A percentile compares a stretch with the other conserved stretches of the same genome.
These are phyloP conservation scores for Stenurella melanura DNA, from an alignment of 2,888 invertebrate species.

Conservation along the genomic window DNA sequence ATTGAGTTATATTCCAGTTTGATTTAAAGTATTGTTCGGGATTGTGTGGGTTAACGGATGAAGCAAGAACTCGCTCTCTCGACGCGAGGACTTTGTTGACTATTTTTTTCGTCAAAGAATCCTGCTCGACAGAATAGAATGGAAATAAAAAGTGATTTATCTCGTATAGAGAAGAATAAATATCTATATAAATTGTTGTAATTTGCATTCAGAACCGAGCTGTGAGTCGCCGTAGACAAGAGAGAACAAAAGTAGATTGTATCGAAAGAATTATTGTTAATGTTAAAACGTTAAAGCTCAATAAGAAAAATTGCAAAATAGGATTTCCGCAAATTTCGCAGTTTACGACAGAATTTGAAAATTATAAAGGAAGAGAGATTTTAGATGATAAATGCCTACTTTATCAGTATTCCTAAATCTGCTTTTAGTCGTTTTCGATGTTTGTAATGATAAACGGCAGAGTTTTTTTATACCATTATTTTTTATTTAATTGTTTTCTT, in stretches of 20 bases:
- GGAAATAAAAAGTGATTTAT: constrained; percentile 2
- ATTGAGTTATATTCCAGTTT: constrained; percentile 15
- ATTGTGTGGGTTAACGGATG: neutral
- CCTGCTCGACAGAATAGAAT: constrained; percentile 1
- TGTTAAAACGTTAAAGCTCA: too few species aligned
- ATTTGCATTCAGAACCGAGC: neutral
- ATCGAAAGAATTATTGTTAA: neutral
- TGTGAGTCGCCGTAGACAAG: neutral
- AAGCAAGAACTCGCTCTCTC: neutral
- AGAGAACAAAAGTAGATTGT: neutral
- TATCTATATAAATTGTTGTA: neutral
- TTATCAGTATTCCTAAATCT: too few species aligned
- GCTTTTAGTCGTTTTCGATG: too few species aligned
- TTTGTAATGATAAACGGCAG: too few species aligned
- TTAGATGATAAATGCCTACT: too few species aligned
- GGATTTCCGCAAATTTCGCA: too few species aligned
- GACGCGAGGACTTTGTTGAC: neutral
- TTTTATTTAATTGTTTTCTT: too few species aligned
- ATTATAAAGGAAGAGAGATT: too few species aligned
- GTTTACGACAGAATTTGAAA: too few species aligned
- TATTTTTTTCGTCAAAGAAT: neutral
- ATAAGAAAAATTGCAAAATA: too few species aligned
- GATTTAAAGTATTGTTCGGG: constrained; percentile 2
- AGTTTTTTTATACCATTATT: too few species aligned
- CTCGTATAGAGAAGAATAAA: neutral